Base-by-base conservation (phyloP, 2,797 vertebrate genomes). In the Diplodus puntazzo region DNA sequence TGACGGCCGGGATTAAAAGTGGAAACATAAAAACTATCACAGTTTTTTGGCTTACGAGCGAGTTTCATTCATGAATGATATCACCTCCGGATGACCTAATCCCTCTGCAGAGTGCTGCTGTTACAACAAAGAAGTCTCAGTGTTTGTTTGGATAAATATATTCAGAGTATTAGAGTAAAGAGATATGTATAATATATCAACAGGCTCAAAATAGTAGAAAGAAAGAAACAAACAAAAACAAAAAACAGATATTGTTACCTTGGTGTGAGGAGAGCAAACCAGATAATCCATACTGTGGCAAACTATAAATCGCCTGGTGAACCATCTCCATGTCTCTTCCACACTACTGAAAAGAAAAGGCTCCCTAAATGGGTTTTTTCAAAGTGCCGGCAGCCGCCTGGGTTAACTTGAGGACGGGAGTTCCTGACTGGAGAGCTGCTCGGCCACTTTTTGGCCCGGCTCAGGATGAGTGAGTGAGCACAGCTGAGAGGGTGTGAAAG, bases 401-500 rank as follows among this genome's bases (percentile, higher is more conserved):
- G 85, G 77, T 92, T 86, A 89, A 87, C 61, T 64, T 84, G 71
- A 88, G 89, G 90, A 90, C 65, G 74, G 78, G 87, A 87, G 87
- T 66, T 87, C 87, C 79, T 81, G 75, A 80, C 58, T 81, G 84
- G 87, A 88, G 88, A 93, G 90, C 82, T 70, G 89, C 91, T 83
- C 64, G 82, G 86, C 86, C 75, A 70, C 76, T 87, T 91, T 92
- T 92, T 95, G 94, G 92, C 93, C 94, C 80, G 89, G 78, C 91
- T 92, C 74, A 79, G 87, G 89, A 76, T 92, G 92, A 95, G 92
- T 95, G 95, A 96, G 83, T 78, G 92, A 94, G 92, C 95, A 94
- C 94, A 96, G 94, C 92, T 92, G 94, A 96, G 92, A 93, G 92
- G 93, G 86, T 89, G 92, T 92, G 92, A 92, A 93, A 91, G 89